Evolutionary conservation across 35 echinoderm and acorn worm genomes (phyloP).

Genomic region (Acanthaster planci): DNA sequence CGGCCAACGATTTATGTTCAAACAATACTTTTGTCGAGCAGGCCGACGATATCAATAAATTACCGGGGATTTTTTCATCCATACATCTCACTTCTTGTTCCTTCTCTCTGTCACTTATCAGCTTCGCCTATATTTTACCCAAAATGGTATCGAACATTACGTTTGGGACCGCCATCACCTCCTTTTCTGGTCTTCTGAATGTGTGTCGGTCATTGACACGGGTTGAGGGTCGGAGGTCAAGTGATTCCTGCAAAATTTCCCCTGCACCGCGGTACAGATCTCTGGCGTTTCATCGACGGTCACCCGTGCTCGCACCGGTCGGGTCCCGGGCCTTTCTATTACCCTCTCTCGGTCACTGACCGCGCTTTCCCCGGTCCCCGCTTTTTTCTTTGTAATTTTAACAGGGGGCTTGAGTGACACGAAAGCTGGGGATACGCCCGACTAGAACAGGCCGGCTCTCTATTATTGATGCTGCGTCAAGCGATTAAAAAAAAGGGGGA

Average conservation of each 20-base stretch:
- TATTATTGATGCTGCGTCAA: no score
- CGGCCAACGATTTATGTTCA: no score
- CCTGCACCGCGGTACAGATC: not conserved
- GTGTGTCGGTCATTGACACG: conserved; percentile 20
- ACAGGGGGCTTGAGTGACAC: conserved; percentile 7
- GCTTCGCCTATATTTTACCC: conserved; percentile 5
- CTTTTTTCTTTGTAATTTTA: not conserved
- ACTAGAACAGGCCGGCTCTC: not conserved
- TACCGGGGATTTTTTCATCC: no score
- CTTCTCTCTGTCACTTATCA: not conserved
- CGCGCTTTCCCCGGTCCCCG: not conserved
- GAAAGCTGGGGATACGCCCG: conserved; percentile 23
- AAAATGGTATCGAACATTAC: no score
- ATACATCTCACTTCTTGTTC: no score
- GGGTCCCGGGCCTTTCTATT: not conserved
- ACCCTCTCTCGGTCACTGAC: not conserved
- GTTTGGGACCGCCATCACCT: no score
- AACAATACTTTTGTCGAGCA: no score
- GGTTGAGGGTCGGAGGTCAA: not conserved
- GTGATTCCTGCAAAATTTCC: conserved; percentile 21
- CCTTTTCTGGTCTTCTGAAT: not conserved
- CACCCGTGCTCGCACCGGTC: not conserved
- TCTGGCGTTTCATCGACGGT: not conserved
- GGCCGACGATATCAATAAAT: no score
- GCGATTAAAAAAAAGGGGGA: no score